Percentiles rank a stretch among this genome's conserved stretches.
phyloP scores from a whole-genome alignment of 1,140 invertebrate genomes.

The Druon quercuslanigerum region DNA sequence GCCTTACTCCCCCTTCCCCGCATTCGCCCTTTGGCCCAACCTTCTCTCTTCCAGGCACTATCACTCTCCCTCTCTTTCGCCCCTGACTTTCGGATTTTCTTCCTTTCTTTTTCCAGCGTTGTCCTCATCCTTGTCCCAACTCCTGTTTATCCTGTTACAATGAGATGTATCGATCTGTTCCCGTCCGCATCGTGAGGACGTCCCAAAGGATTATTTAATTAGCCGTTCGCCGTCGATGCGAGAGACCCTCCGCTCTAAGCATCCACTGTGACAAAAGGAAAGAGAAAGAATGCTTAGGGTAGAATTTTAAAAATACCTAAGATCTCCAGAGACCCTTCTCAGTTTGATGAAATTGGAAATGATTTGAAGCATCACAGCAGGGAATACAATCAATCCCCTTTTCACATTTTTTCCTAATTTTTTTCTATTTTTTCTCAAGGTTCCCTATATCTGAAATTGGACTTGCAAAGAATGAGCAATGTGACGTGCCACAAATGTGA shows the following conservation, averaged over 20 bases:
- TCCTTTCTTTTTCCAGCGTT: slow-evolving; percentile 50
- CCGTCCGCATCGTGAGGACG: slow-evolving; percentile 59
- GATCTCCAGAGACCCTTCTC: too few species aligned
- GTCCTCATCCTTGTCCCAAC: slow-evolving; percentile 65
- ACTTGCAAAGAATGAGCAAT: too few species aligned
- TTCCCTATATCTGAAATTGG: too few species aligned
- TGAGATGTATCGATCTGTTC: slow-evolving; percentile 75
- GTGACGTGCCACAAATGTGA: too few species aligned
- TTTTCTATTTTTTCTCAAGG: too few species aligned
- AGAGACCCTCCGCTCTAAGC: slow-evolving; percentile 1
- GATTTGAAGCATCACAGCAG: too few species aligned
- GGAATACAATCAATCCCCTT: too few species aligned
- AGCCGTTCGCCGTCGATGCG: slow-evolving; percentile 52
- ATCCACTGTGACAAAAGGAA: neutral
- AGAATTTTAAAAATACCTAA: neutral
- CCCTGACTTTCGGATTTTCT: slow-evolving; percentile 46
- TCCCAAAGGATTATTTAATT: slow-evolving; percentile 74
- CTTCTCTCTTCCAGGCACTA: neutral
- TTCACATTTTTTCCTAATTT: too few species aligned
- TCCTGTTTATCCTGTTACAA: slow-evolving; percentile 75
- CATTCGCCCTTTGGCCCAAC: neutral
- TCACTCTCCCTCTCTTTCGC: slow-evolving; percentile 24
- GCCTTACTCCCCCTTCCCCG: slow-evolving; percentile 10
- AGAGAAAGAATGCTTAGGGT: neutral
- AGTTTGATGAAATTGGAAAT: too few species aligned